phyloP scores from a whole-genome alignment of 2,888 invertebrate genomes.

The Stratiomys singularior region DNA sequence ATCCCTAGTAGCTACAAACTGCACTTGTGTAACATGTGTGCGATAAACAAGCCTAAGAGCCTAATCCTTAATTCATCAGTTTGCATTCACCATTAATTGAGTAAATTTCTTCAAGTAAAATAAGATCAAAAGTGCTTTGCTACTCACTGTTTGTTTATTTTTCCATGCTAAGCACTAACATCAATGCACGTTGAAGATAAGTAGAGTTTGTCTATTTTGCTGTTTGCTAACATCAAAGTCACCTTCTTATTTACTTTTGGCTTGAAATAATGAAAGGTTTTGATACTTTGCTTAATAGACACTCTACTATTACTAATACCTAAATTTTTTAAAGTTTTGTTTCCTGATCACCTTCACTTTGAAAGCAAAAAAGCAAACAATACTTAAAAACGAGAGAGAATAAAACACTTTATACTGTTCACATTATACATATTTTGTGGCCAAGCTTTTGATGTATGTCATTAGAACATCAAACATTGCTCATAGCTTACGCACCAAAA shows the following conservation, averaged over 20 bases:
- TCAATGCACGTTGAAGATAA: constrained; percentile 5
- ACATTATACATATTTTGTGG: neutral
- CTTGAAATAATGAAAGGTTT: constrained; percentile 48
- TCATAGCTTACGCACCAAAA: constrained; percentile 6
- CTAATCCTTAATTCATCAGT: constrained; percentile 24
- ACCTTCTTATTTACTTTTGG: constrained; percentile 48
- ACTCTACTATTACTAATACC: neutral
- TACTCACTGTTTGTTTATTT: constrained; percentile 1
- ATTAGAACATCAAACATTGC: neutral
- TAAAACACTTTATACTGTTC: neutral
- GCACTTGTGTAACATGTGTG: neutral
- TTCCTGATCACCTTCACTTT: constrained; percentile 19
- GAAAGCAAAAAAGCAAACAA: neutral
- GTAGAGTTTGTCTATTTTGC: constrained; percentile 31
- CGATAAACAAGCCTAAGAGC: neutral
- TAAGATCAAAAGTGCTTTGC: constrained; percentile 36
- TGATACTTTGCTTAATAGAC: constrained; percentile 35
- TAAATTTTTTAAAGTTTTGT: neutral
- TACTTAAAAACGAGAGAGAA: neutral
- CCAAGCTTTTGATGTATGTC: neutral
- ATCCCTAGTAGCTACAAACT: neutral
- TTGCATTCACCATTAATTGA: neutral
- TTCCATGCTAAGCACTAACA: constrained; percentile 39
- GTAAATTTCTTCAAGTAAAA: neutral
- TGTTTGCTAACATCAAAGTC: constrained; percentile 44